Evolutionary conservation across 2,113 vertebrate genomes (phyloP).

Genomic region (Apteryx owenii): DNA sequence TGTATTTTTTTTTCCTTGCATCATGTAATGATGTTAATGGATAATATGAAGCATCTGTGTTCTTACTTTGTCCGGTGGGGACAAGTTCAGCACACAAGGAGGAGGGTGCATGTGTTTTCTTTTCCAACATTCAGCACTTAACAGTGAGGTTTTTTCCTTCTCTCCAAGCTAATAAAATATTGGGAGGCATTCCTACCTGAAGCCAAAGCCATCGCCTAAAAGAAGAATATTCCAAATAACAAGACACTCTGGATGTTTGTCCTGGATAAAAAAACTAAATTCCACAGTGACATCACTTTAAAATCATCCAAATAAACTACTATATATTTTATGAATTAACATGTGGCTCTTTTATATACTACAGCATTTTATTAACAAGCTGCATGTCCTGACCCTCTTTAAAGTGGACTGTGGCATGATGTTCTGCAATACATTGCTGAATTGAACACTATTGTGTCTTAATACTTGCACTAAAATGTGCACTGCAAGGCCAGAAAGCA

Average conservation of each 20-base stretch:
- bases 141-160: background rate
- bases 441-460: constrained; percentile 85
- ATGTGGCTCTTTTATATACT: constrained; percentile 81
- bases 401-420: constrained; percentile 85
- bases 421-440: constrained; percentile 84
- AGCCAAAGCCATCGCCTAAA: constrained; percentile 97
- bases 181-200: constrained; percentile 99
- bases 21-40: background rate
- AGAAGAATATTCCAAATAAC: constrained; percentile 68
- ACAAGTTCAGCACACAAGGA: background rate
- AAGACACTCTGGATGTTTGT: constrained; percentile 70
- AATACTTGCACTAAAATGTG: constrained; percentile 81
- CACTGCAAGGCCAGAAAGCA: constrained; percentile 79
- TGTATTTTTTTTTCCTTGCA: background rate
- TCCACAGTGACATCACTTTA: constrained; percentile 79
- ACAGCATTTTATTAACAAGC: constrained; percentile 83
- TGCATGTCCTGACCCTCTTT: constrained; percentile 78
- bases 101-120: background rate
- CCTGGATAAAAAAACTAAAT: constrained; percentile 74
- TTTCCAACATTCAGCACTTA: background rate
- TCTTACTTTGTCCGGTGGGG: background rate
- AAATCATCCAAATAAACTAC: constrained; percentile 87
- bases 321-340: constrained; percentile 86
- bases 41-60: background rate
- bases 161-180: constrained; percentile 94